phyloP scores from a whole-genome alignment of 1,140 invertebrate species.

The Bombus difficillimus region DNA sequence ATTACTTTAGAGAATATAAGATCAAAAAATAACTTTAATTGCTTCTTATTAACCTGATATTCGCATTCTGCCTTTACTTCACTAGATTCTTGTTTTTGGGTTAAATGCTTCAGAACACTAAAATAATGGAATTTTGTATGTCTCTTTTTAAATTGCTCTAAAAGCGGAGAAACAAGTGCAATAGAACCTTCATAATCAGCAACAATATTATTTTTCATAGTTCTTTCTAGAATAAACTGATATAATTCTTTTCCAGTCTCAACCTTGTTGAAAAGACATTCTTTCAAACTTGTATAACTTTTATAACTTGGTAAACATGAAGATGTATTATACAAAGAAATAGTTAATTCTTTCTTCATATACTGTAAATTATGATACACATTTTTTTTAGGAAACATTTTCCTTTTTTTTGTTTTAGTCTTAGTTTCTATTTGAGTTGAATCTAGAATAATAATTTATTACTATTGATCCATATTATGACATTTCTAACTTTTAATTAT shows the following conservation, averaged over 20 bases:
- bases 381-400: background rate
- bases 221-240: background rate
- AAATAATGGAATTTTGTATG: slow-evolving; percentile 22
- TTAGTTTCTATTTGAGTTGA: background rate
- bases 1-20: slow-evolving; percentile 28
- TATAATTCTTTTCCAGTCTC: slow-evolving; percentile 32
- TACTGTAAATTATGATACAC: background rate
- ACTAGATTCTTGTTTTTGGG: background rate
- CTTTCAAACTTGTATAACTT: background rate
- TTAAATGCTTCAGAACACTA: background rate
- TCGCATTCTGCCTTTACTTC: background rate
- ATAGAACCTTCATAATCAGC: background rate
- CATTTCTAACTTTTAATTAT: background rate
- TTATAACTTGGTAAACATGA: background rate
- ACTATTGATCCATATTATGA: background rate
- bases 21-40: slow-evolving; percentile 19
- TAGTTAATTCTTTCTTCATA: background rate
- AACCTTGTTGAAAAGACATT: background rate
- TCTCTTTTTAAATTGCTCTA: background rate
- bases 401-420: background rate
- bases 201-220: background rate
- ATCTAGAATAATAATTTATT: slow-evolving; percentile 23
- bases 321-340: slow-evolving; percentile 6
- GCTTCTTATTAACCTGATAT: background rate
- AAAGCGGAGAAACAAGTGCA: background rate